A percentile compares a stretch with the other conserved stretches of the same genome.
phyloP scores from a whole-genome alignment of 2,113 vertebrate genomes.

The Neopipo cinnamomea region DNA sequence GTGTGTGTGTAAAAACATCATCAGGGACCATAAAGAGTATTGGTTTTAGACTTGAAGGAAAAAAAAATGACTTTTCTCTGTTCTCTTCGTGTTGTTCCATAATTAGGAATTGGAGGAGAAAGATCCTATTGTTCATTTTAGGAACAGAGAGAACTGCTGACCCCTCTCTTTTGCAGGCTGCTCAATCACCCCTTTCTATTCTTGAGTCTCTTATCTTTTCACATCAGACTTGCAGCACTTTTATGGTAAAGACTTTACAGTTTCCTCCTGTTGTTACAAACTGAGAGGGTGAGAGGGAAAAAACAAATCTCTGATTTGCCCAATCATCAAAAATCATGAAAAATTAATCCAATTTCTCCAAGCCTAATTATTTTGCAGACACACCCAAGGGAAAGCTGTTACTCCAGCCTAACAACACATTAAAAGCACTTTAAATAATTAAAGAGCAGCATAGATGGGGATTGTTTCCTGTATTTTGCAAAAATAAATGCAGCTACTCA shows the following conservation, averaged over 20 bases:
- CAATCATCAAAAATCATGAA: slow-evolving; percentile 36
- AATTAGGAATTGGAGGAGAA: background rate
- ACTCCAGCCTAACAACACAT: slow-evolving; percentile 4
- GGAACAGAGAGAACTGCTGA: background rate
- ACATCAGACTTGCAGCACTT: background rate
- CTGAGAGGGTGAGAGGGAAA: background rate
- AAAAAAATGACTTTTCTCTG: background rate
- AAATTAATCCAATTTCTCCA: slow-evolving; percentile 46
- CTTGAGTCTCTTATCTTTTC: background rate
- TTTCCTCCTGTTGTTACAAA: background rate
- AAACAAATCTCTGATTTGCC: background rate
- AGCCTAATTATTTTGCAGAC: slow-evolving; percentile 40
- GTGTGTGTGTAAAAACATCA: background rate
- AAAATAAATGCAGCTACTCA: background rate
- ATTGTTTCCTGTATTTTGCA: background rate
- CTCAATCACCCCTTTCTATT: background rate
- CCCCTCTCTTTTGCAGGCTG: background rate
- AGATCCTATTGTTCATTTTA: background rate
- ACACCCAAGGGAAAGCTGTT: slow-evolving; percentile 39
- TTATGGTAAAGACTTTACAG: background rate
- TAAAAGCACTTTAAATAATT: slow-evolving; percentile 61
- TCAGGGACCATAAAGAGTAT: background rate
- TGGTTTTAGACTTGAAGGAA: background rate
- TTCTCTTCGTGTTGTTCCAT: background rate
- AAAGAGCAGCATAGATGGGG: background rate